Conservation (phyloP, 1,140 invertebrate species). For the Stegodyphus mimosarum region DNA sequence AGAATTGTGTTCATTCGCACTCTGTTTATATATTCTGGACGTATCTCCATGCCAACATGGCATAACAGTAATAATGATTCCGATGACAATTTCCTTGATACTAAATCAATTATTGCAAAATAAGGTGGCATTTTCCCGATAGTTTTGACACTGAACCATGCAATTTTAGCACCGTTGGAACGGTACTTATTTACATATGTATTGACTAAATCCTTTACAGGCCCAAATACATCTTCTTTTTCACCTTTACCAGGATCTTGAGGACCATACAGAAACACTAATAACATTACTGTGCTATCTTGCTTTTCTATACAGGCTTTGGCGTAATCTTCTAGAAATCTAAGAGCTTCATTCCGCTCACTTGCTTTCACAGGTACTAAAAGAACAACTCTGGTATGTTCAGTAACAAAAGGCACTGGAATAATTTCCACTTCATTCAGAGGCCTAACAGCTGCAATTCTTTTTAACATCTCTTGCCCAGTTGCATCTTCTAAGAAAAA, state of each 20-base stretch:
- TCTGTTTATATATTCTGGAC: constrained; percentile 82
- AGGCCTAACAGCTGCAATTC: constrained; percentile 79
- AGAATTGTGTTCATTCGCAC: constrained; percentile 87
- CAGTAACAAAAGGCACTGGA: constrained; percentile 90
- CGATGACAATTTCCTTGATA: constrained; percentile 76
- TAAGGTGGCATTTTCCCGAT: constrained; percentile 66
- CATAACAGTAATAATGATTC: constrained; percentile 78
- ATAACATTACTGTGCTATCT: constrained; percentile 80
- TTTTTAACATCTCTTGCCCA: constrained; percentile 66
- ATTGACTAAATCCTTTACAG: constrained; percentile 75
- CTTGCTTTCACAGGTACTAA: constrained; percentile 75
- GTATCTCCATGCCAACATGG: constrained; percentile 76
- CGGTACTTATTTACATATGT: constrained; percentile 77
- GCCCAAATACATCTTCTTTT: constrained; percentile 71
- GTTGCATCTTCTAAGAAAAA: constrained; percentile 70
- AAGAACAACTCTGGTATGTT: constrained; percentile 83
- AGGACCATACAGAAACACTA: constrained; percentile 70
- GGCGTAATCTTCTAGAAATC: constrained; percentile 80
- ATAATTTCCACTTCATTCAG: constrained; percentile 86
- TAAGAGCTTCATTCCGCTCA: constrained; percentile 71
- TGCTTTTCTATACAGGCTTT: constrained; percentile 78
- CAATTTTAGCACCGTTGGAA: constrained; percentile 76
- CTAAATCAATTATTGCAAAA: constrained; percentile 79
- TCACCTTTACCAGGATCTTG: constrained; percentile 60
- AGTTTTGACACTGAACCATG: constrained; percentile 75